Conservation (phyloP, 37 sponge, comb jelly and placozoan species). For the Halichondria panicea region DNA sequence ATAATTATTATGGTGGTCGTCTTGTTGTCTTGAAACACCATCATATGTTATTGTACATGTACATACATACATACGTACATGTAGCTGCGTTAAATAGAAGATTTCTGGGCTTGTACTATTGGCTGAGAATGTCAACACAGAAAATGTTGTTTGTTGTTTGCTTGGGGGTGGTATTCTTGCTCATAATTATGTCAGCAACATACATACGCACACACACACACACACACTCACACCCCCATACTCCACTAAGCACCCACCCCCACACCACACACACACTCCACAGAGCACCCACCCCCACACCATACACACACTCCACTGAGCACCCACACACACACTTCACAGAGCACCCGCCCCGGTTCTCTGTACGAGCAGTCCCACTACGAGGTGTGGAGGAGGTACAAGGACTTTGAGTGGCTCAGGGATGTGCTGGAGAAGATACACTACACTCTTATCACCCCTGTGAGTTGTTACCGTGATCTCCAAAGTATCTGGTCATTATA, state of each 20-base stretch:
- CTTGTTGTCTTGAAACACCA: not conserved
- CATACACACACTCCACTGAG: not conserved
- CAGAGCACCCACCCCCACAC: no score
- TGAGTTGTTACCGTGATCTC: no score
- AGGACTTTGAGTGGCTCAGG: conserved; percentile 89
- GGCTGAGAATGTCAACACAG: no score
- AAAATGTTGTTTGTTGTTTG: not conserved
- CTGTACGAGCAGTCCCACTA: conserved; percentile 50
- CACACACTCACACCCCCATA: not conserved
- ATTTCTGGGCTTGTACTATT: no score
- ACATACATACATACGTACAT: not conserved
- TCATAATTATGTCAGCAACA: no score
- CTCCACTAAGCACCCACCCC: no score
- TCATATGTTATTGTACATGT: not conserved
- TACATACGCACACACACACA: no score
- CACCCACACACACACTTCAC: no score
- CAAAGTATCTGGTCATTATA: no score
- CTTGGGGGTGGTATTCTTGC: not conserved
- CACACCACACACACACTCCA: not conserved
- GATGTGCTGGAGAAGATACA: conserved; percentile 37
- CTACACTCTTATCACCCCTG: conserved; percentile 74
- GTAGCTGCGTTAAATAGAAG: not conserved
- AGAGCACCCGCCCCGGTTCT: conserved; percentile 18
- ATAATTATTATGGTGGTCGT: not conserved
- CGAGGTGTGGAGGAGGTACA: conserved; percentile 79